A percentile compares a stretch with the other conserved stretches of the same genome.
These are phyloP conservation scores for Oscheius sp. DNA, from an alignment of 1,140 invertebrate genomes.

Conservation along the genomic window DNA sequence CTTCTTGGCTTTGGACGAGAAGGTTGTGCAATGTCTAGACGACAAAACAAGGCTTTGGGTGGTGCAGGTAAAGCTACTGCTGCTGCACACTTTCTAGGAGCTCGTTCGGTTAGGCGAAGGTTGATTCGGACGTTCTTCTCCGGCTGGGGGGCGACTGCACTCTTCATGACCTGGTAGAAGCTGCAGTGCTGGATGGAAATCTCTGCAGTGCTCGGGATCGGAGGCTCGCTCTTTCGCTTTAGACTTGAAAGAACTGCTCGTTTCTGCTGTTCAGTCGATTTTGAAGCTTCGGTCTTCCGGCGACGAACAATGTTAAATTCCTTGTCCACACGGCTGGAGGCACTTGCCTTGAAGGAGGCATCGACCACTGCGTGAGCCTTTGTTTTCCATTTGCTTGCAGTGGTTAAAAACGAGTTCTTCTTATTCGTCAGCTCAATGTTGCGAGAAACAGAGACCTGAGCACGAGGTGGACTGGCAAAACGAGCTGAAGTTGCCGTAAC, in stretches of 20 bases:
- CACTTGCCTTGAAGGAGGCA: background rate
- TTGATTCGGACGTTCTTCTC: slow-evolving; percentile 39
- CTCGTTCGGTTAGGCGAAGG: slow-evolving; percentile 36
- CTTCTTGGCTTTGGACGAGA: slow-evolving; percentile 1
- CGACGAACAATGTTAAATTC: background rate
- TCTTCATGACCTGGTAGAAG: slow-evolving; percentile 35
- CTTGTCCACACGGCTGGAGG: background rate
- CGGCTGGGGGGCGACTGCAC: background rate
- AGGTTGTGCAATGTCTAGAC: slow-evolving; percentile 7
- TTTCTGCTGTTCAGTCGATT: slow-evolving; percentile 10
- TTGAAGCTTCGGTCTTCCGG: background rate
- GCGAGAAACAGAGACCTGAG: background rate
- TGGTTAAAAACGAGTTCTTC: no score
- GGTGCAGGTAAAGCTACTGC: slow-evolving; percentile 20
- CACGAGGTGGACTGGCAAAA: background rate
- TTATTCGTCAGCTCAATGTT: background rate
- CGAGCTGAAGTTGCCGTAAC: background rate
- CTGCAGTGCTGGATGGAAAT: slow-evolving; percentile 46
- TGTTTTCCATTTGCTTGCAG: no score
- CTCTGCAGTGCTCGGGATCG: slow-evolving; percentile 32
- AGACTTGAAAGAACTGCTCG: slow-evolving; percentile 22
- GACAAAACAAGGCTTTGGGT: slow-evolving; percentile 16
- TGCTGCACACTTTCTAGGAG: slow-evolving; percentile 26
- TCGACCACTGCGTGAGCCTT: background rate
- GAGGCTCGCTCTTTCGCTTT: slow-evolving; percentile 7